Base-by-base conservation (phyloP, 1,140 invertebrate genomes). In the Aphelinus certus region DNA sequence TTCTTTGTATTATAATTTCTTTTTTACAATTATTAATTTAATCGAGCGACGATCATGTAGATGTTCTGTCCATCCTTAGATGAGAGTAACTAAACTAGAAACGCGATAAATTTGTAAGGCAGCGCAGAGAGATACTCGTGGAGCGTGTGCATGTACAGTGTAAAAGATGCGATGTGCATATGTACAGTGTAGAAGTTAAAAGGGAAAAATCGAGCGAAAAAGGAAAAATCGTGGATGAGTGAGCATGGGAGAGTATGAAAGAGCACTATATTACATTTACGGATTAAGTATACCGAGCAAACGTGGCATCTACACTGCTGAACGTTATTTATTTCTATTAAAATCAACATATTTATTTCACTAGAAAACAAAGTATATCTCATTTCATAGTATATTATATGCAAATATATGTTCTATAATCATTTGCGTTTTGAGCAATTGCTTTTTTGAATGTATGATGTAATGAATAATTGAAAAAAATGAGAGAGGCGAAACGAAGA, bases 161-260 rank as follows among this genome's bases (percentile, higher is more conserved):
- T 87, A 87, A 87, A 87, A 86, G 86, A 87, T 87, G 85, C 84
- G 83, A 86, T 87, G 87, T 87, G 85, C 85, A 87, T 87, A 87
- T 88, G 87, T 87, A 88, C 86, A 88, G 86, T 84, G 76, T 88
- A 87, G 82, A 83, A 75, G 77, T 85, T 84, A 82, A 84, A 78
- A 80, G 72, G 77, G 76, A 83, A 76, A 71, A 76, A 45, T 64
- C 47, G 49, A 71, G 57, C 48, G 60, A 63, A 9, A 69, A 70
- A 46, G 61, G 51, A 51, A 66, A 77, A 67, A 70, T 66, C 63
- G 62, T 47, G 63, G n/a, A 55, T 67, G 68, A 76, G 49, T 47
- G 46, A 71, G 66, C 7, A 49, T 74, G 73, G 63, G 49, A 69
- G 67, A 76, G 78, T 81, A 85, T 69, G 66, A 69, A 53, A 70